These are phyloP conservation scores for Halictus quadricinctus DNA, from an alignment of 2,888 invertebrate genomes.

Conservation along the genomic window DNA sequence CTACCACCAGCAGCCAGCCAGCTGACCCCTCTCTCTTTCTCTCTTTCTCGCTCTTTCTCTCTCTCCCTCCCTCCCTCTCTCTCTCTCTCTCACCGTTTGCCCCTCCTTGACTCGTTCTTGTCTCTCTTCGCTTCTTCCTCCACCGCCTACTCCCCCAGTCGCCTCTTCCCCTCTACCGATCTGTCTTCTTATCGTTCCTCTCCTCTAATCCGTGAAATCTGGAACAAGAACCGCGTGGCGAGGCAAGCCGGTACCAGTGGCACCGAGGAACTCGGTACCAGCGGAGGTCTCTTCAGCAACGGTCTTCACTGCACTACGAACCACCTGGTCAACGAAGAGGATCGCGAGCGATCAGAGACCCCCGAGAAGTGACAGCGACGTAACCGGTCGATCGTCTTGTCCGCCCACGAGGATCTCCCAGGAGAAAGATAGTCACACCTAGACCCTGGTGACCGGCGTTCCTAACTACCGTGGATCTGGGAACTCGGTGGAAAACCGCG, in stretches of 20 bases:
- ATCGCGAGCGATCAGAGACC: background rate
- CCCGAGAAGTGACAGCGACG: background rate
- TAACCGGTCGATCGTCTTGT: too few relatives aligned
- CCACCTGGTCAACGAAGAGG: background rate
- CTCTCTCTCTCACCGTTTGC: slow-evolving; percentile 29
- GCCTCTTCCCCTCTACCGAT: slow-evolving; percentile 49
- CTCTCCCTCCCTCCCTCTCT: slow-evolving; percentile 24
- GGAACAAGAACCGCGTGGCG: slow-evolving; percentile 76
- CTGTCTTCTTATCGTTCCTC: slow-evolving; percentile 68
- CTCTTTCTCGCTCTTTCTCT: background rate
- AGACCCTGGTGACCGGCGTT: background rate
- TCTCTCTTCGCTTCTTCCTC: slow-evolving; percentile 18
- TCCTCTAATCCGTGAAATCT: slow-evolving; percentile 71
- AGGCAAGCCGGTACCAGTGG: slow-evolving; percentile 74
- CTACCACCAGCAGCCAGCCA: slow-evolving; percentile 56
- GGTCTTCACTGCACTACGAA: background rate
- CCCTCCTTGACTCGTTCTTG: background rate
- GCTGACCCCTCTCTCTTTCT: slow-evolving; percentile 34
- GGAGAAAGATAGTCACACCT: background rate
- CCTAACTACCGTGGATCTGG: background rate
- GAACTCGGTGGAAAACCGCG: background rate
- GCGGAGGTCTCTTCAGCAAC: slow-evolving; percentile 63
- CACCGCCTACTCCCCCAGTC: slow-evolving; percentile 44
- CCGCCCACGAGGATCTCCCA: background rate
- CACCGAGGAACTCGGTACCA: slow-evolving; percentile 75